phyloP scores from a whole-genome alignment of 2,797 vertebrate species.

The Erpetoichthys calabaricus region DNA sequence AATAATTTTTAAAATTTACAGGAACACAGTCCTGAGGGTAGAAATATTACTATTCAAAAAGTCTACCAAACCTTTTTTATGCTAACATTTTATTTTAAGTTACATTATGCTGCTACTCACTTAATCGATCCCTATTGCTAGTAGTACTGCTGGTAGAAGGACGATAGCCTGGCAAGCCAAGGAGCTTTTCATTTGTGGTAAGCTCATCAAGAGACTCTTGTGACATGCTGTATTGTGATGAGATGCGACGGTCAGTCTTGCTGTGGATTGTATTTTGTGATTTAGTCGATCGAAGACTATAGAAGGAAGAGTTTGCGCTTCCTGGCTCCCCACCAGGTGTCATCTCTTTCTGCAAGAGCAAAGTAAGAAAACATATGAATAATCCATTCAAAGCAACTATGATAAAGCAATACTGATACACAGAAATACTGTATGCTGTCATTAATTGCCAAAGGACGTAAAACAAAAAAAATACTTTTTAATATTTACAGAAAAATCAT shows the following conservation, averaged over 20 bases:
- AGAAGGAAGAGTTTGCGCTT: conserved; percentile 48
- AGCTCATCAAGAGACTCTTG: conserved; percentile 41
- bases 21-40: too few relatives aligned
- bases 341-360: conserved; percentile 33
- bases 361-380: background rate
- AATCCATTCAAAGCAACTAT: background rate
- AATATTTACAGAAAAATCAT: too few relatives aligned
- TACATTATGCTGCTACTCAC: conserved; percentile 26
- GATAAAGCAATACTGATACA: too few relatives aligned
- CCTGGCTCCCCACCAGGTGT: conserved; percentile 34
- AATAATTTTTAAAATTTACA: too few relatives aligned
- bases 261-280: conserved; percentile 42
- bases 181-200: conserved; percentile 44
- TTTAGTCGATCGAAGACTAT: conserved; percentile 41
- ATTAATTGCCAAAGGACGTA: background rate
- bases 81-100: too few relatives aligned
- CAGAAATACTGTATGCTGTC: background rate
- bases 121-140: conserved; percentile 29
- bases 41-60: too few relatives aligned
- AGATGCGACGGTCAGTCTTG: conserved; percentile 31
- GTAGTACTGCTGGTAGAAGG: conserved; percentile 50
- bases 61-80: too few relatives aligned
- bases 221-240: conserved; percentile 29
- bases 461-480: too few relatives aligned
- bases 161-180: conserved; percentile 74